Conservation (phyloP, 1,140 invertebrate species). For the Heliothis subflexa region DNA sequence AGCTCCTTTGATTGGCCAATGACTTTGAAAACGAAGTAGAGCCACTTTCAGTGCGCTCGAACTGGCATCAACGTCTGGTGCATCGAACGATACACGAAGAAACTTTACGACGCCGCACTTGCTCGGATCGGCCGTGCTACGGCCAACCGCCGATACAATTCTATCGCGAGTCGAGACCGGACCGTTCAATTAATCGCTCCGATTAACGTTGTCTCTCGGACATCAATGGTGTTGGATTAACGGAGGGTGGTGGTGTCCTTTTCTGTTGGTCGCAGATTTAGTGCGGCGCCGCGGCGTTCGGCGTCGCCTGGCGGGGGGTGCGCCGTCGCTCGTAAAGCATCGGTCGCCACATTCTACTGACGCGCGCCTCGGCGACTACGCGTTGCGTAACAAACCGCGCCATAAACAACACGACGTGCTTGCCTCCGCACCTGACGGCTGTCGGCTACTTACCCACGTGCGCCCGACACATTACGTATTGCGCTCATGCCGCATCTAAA, state of each 20-base stretch:
- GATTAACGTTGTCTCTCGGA: conserved; percentile 80
- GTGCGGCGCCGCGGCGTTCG: conserved; percentile 84
- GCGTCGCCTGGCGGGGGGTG: conserved; percentile 77
- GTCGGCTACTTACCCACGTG: conserved; percentile 72
- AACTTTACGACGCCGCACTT: conserved; percentile 85
- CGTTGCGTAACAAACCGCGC: conserved; percentile 84
- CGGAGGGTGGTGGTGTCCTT: conserved; percentile 81
- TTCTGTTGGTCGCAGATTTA: conserved; percentile 83
- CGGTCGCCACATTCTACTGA: conserved; percentile 86
- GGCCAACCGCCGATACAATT: conserved; percentile 76
- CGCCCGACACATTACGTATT: conserved; percentile 79
- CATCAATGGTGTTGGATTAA: conserved; percentile 81
- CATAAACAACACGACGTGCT: conserved; percentile 82
- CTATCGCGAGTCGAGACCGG: conserved; percentile 73
- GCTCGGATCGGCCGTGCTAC: conserved; percentile 75
- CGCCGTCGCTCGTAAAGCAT: conserved; percentile 85
- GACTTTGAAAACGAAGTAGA: conserved; percentile 65
- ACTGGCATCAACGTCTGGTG: conserved; percentile 83
- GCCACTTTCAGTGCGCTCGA: conserved; percentile 66
- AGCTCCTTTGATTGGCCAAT: background rate
- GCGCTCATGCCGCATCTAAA: conserved; percentile 80
- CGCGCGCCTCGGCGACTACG: conserved; percentile 84
- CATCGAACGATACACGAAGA: conserved; percentile 86
- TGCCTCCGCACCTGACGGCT: conserved; percentile 69
- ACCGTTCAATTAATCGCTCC: conserved; percentile 81